Percentiles rank a stretch among this genome's conserved stretches.
Evolutionary conservation across 2,113 vertebrate species (phyloP).

Genomic region (Plecotus auritus): DNA sequence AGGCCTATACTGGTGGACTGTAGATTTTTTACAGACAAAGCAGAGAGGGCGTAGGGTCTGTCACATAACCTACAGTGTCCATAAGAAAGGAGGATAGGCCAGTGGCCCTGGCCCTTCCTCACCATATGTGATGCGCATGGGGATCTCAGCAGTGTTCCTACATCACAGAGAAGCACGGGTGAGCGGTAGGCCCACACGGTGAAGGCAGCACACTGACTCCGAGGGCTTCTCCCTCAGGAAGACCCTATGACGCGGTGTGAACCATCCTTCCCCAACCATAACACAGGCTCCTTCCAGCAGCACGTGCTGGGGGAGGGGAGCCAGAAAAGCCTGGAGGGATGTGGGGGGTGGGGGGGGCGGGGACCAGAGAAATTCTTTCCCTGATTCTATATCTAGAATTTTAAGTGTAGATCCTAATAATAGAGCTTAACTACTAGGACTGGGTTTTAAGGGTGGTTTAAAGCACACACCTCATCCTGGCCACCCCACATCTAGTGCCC

Average conservation of each 20-base stretch:
- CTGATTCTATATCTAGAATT: background rate
- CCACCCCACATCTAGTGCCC: background rate
- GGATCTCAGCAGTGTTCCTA: background rate
- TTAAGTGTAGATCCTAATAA: background rate
- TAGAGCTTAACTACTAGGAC: background rate
- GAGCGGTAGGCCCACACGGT: background rate
- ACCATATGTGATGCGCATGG: background rate
- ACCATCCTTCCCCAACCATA: background rate
- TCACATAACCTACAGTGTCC: background rate
- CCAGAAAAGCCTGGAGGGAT: background rate
- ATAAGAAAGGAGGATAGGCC: background rate
- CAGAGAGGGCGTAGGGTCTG: background rate
- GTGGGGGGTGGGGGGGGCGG: too few species aligned
- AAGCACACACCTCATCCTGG: background rate
- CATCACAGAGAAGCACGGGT: background rate
- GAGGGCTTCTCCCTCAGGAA: background rate
- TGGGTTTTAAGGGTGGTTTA: background rate
- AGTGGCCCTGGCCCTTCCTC: background rate
- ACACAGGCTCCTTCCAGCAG: background rate
- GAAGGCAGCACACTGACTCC: background rate
- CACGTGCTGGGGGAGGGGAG: background rate
- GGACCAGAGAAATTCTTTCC: background rate
- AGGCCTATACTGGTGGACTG: background rate
- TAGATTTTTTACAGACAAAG: conserved; percentile 7
- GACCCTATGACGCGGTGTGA: background rate